Evolutionary conservation across 2,888 invertebrate species (phyloP).

Genomic region (Pycnomerus fuliginosus): DNA sequence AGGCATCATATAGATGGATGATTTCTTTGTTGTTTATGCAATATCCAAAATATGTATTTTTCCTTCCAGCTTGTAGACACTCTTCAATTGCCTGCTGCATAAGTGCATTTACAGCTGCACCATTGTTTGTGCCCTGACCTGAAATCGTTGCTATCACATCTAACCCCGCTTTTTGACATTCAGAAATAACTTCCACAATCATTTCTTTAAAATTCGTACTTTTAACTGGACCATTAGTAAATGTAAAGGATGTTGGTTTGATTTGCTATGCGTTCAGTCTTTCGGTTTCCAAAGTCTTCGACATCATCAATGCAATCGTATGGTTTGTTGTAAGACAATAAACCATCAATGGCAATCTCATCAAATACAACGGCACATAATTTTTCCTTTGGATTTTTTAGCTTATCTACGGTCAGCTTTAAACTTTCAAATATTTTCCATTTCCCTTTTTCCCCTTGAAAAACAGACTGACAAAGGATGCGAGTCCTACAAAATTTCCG

Average conservation of each 20-base stretch:
- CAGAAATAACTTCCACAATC: too few species aligned
- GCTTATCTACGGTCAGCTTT: neutral
- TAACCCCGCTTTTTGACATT: too few species aligned
- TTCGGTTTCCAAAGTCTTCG: neutral
- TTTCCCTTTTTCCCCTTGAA: too few species aligned
- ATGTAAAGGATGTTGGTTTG: slow-evolving; percentile 1
- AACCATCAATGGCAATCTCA: neutral
- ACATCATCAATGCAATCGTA: neutral
- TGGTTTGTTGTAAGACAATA: neutral
- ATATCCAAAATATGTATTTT: neutral
- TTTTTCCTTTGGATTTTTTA: neutral
- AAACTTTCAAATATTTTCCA: neutral
- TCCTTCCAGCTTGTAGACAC: neutral
- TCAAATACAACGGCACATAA: slow-evolving; percentile 2
- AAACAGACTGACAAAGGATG: too few species aligned
- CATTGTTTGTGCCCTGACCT: too few species aligned
- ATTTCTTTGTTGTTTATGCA: neutral
- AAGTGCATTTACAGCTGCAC: neutral
- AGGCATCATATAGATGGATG: neutral
- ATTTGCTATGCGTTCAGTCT: neutral
- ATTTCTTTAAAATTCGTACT: too few species aligned
- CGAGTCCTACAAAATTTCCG: too few species aligned
- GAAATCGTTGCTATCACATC: too few species aligned
- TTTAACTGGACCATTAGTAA: slow-evolving; percentile 1
- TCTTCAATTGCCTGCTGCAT: neutral